A percentile compares a stretch with the other conserved stretches of the same genome.
phyloP scores from a whole-genome alignment of 2,888 invertebrate species.

The Dione vanillae region DNA sequence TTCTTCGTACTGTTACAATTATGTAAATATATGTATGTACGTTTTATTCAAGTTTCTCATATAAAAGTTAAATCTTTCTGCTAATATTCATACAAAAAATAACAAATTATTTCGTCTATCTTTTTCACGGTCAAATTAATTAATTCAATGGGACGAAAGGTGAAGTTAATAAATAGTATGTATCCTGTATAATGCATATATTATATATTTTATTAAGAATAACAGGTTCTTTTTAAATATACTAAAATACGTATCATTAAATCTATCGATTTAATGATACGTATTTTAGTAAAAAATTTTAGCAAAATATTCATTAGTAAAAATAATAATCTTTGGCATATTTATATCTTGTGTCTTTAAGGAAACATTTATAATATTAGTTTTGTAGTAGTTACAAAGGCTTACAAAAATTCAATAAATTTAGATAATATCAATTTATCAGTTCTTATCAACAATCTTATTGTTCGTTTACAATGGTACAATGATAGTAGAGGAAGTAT shows the following conservation, averaged over 20 bases:
- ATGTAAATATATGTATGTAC: constrained; percentile 6
- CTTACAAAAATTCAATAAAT: background rate
- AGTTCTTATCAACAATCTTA: constrained; percentile 4
- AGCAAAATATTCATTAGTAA: background rate
- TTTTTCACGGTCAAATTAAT: constrained; percentile 13
- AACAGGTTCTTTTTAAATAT: background rate
- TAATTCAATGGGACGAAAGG: background rate
- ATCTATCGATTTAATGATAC: too few relatives aligned
- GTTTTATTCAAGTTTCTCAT: background rate
- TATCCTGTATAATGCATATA: background rate
- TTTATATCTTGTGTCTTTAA: too few relatives aligned
- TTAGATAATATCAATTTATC: background rate
- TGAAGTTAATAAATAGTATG: background rate
- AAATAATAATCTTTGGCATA: background rate
- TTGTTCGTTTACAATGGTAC: background rate
- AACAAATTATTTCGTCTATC: background rate
- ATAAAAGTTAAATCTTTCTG: constrained; percentile 2
- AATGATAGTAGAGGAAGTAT: background rate
- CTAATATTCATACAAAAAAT: background rate
- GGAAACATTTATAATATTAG: too few relatives aligned
- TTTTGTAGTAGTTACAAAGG: too few relatives aligned
- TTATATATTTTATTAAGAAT: background rate
- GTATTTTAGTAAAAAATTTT: background rate
- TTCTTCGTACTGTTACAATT: background rate
- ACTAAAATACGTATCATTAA: background rate